Base-by-base conservation (phyloP, 1,140 invertebrate genomes). In the Amyelois transitella region DNA sequence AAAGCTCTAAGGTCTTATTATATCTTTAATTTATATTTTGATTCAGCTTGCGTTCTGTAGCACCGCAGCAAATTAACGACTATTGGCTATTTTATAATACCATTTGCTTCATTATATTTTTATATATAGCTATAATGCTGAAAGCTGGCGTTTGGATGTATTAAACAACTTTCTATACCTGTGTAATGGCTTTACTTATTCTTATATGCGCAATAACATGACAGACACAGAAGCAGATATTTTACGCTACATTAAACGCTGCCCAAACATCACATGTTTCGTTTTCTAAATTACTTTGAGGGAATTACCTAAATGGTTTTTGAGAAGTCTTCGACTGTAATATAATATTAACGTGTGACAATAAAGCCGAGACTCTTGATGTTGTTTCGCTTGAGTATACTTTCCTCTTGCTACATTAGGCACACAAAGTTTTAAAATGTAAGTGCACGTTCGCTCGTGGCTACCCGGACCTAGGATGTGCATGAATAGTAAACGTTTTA, bases 401-500 rank as follows among this genome's bases (percentile, higher is more conserved):
- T 38, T 25, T 55, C 50, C 38, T 54, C 17, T 21, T 18, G 14
- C 14, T 58, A 18, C 28, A 43, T 12, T 18, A 18, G 14, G 14
- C 5, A 45, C 22, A 59, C 50, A 45, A 55, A 60, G 53, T 54
- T 55, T 59, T 60, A 53, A 56, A 66, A 19, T 48, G 18, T 21
- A 12, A 48, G 45, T 48, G 18, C 45, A 48, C 19, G 19, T 21
- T 48, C 18, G 45, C n/a, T 14, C 18, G 43, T 18, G 43, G 20
- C 22, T 45, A 43, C n/a, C 25, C 44, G 25, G 52, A 53, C 28
- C 22, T 19, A 57, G 57, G 59, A 53, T 50, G 47, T 58, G 53
- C 55, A 47, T 61, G 60, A 62, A 64, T 66, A 64, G 69, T 66
- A 62, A 71, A 74, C 64, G 67, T 72, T 76, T 75, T 75, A 77